Evolutionary conservation across 1,140 invertebrate genomes (phyloP).

Genomic region (Littorina saxatilis): DNA sequence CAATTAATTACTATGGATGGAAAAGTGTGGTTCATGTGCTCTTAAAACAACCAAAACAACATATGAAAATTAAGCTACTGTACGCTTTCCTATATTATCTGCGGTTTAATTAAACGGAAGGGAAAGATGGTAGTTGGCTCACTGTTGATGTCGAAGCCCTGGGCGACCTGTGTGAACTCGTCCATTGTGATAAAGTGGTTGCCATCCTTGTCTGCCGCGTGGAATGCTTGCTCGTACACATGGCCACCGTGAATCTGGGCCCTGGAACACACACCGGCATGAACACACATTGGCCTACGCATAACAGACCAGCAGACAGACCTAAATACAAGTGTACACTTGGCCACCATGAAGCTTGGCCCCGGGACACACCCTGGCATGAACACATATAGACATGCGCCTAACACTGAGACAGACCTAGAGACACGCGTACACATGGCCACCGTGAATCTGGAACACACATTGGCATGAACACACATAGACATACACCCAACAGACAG

Average conservation of each 20-base stretch:
- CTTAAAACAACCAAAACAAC: neutral
- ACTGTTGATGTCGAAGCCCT: too few species aligned
- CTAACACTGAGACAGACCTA: neutral
- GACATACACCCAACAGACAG: neutral
- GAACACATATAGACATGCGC: neutral
- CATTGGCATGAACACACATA: neutral
- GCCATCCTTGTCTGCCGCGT: neutral
- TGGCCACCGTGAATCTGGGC: neutral
- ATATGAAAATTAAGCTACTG: too few species aligned
- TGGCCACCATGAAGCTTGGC: too few species aligned
- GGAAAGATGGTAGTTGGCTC: too few species aligned
- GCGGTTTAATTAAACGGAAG: neutral
- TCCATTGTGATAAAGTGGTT: neutral
- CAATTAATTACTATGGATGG: neutral
- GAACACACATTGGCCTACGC: neutral
- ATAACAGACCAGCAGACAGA: too few species aligned
- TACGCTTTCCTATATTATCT: neutral
- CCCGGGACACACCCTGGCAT: neutral
- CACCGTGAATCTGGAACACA: slow-evolving; percentile 1
- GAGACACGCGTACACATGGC: slow-evolving; percentile 21
- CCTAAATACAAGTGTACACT: neutral
- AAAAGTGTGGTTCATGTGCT: neutral
- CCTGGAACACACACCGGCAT: neutral
- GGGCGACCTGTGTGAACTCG: neutral
- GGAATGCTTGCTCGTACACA: neutral